phyloP scores from a whole-genome alignment of 2,797 vertebrate species.

The Paguma larvata region DNA sequence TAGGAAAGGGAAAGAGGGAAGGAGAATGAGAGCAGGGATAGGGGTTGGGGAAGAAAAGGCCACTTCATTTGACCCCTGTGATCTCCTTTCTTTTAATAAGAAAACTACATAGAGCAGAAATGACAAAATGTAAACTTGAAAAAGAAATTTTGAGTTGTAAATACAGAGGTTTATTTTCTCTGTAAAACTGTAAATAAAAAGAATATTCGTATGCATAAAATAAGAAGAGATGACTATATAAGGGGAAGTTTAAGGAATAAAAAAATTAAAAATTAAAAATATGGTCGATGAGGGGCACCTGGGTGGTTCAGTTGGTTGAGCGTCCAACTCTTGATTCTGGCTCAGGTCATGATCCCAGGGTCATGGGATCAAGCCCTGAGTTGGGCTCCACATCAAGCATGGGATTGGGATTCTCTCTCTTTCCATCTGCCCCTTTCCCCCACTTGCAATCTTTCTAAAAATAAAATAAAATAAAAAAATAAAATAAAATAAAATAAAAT shows the following conservation, averaged over 20 bases:
- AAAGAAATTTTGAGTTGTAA: not conserved
- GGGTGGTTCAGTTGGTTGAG: too few relatives aligned
- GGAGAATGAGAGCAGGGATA: not conserved
- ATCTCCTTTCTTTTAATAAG: constrained; percentile 44
- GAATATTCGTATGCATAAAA: not conserved
- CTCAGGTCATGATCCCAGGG: too few relatives aligned
- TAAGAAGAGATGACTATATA: not conserved
- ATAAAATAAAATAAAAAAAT: too few relatives aligned
- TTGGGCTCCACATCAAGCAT: too few relatives aligned
- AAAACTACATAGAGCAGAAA: constrained; percentile 36
- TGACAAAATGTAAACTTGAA: not conserved
- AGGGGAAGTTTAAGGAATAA: constrained; percentile 10
- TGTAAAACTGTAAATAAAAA: constrained; percentile 34
- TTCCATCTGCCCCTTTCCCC: too few relatives aligned
- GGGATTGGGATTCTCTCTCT: too few relatives aligned
- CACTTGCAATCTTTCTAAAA: too few relatives aligned
- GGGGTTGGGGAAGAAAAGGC: not conserved
- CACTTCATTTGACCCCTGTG: not conserved
- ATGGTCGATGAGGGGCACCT: not conserved
- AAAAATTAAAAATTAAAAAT: constrained; percentile 43
- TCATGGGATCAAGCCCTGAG: too few relatives aligned
- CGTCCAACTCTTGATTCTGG: too few relatives aligned
- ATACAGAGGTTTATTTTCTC: not conserved
- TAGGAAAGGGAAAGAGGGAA: not conserved
- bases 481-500: too few relatives aligned